Evolutionary conservation across 2,888 invertebrate species (phyloP).

Genomic region (Drosophila barbarae): DNA sequence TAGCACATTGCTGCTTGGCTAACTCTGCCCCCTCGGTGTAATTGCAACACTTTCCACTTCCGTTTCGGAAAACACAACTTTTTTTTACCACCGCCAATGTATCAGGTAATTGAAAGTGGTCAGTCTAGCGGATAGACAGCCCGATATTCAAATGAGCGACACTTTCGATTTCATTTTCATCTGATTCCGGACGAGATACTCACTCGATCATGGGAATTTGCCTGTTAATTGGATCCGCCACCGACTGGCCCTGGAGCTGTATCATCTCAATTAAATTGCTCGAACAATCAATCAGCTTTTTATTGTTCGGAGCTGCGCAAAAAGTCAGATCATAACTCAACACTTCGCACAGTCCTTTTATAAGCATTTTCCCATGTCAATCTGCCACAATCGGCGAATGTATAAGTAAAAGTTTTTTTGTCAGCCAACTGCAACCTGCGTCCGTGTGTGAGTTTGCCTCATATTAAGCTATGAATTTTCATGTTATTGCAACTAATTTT

Average conservation of each 20-base stretch:
- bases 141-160: conserved; percentile 40
- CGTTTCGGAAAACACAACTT: conserved; percentile 47
- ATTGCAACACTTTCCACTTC: conserved; percentile 53
- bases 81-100: conserved; percentile 9
- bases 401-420: conserved; percentile 49
- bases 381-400: conserved; percentile 50
- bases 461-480: conserved; percentile 71
- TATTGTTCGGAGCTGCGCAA: conserved; percentile 38
- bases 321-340: conserved; percentile 38
- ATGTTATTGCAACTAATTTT: conserved; percentile 73
- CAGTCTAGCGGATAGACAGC: conserved; percentile 35
- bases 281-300: conserved; percentile 51
- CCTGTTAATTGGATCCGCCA: conserved; percentile 26
- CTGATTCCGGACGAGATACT: conserved; percentile 5
- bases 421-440: conserved; percentile 31
- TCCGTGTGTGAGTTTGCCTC: conserved; percentile 34
- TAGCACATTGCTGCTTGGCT: conserved; percentile 28
- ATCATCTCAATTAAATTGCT: conserved; percentile 42
- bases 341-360: conserved; percentile 66
- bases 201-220: conserved; percentile 33
- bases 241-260: conserved; percentile 10
- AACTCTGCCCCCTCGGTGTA: conserved; percentile 10
- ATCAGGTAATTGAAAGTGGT: conserved; percentile 61
- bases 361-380: conserved; percentile 71
- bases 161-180: conserved; percentile 60